A percentile compares a stretch with the other conserved stretches of the same genome.
phyloP scores from a whole-genome alignment of 2,797 vertebrate species.

The Siniperca undulata region DNA sequence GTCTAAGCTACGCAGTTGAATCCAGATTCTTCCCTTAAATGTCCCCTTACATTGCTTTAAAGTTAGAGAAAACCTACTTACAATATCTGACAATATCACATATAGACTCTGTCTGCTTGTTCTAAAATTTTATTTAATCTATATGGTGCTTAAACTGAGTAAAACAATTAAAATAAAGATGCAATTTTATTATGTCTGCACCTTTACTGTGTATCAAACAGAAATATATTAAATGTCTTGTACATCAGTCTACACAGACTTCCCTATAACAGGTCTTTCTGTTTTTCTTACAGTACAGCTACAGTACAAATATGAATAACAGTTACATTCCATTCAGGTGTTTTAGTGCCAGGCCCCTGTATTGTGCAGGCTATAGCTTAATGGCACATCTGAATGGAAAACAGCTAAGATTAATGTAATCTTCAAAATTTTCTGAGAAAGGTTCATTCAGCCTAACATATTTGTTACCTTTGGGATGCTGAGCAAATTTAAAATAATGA shows the following conservation, averaged over 20 bases:
- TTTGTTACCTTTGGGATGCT: background rate
- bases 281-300: background rate
- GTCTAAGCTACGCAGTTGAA: background rate
- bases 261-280: background rate
- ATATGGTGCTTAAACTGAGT: background rate
- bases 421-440: background rate
- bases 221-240: background rate
- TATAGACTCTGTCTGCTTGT: background rate
- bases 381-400: slow-evolving; percentile 15
- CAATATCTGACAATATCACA: background rate
- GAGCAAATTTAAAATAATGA: background rate
- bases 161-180: background rate
- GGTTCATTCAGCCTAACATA: background rate
- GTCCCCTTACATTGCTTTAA: background rate
- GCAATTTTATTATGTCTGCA: background rate
- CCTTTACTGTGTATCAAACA: background rate
- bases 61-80: background rate
- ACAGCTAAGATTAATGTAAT: background rate
- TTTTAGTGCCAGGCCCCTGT: background rate
- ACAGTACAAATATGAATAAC: background rate
- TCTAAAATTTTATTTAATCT: background rate
- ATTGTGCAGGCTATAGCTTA: background rate
- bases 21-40: background rate
- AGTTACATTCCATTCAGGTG: background rate
- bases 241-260: background rate